Evolutionary conservation across 2,113 vertebrate genomes (phyloP), one percentile per base, ranked within the genome.

Genomic region (Tiliqua scincoides): DNA sequence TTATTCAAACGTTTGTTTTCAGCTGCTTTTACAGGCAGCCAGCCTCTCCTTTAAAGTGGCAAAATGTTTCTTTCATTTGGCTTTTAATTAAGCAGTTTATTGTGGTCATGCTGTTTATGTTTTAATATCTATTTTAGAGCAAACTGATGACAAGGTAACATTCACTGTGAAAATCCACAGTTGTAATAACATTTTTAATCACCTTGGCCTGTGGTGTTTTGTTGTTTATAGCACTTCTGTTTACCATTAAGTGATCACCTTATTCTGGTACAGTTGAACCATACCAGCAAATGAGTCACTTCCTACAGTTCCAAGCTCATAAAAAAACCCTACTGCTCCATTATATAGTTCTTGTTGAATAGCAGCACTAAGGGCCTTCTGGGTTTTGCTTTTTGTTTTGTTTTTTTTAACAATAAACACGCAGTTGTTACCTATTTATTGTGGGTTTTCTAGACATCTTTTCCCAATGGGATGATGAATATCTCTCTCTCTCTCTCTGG

Each of bases 201-300:
- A 86, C 85, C 71, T 81, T 65, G 61, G 59, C 85, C 70, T 81
- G 61, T 86, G 71, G 40, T 81, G 70, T 86, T 81, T 81, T 74
- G 78, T 81, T 86, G 70, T 86, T 72, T 86, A 80, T 86, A 80
- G 84, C 57, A 86, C 78, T 86, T 86, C 70, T 86, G 78, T 74
- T 77, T 86, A 81, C 32, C 71, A 74, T 81, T 86, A 81, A 81
- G 78, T 73, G 43, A 81, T 86, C 77, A 25, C 77, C 72, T 80
- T 74, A 81, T 86, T 86, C 85, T 81, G 72, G 57, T 80, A 73
- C 43, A 79, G 61, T 73, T 77, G 67, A 86, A 74, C 70, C 78
- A 15, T 74, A 80, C 59, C 74, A 80, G 59, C 78, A 86, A 74
- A 86, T 86, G 70, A 81, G 61, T 74, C 40, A 81, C 85, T 81